These are phyloP conservation scores for Furnarius figulus DNA, from an alignment of 2,113 vertebrate genomes.

Conservation along the genomic window DNA sequence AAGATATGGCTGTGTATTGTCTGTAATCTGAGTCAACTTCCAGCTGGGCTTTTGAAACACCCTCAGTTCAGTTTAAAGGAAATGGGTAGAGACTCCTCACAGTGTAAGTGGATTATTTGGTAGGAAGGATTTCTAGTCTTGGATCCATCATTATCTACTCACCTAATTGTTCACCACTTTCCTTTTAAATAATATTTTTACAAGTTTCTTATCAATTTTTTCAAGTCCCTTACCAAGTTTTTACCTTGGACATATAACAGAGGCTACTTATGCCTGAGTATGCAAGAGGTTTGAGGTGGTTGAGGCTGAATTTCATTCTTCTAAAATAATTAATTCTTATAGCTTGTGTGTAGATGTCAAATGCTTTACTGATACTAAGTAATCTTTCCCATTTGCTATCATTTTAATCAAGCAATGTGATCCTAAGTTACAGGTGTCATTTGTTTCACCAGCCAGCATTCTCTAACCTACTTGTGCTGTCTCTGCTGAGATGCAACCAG, in stretches of 20 bases:
- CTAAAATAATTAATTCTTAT: not conserved
- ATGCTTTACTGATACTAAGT: not conserved
- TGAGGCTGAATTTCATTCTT: not conserved
- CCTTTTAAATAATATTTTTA: not conserved
- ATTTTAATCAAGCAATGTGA: not conserved
- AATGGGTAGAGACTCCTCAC: not conserved
- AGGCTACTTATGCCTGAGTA: not conserved
- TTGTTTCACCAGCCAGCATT: not conserved
- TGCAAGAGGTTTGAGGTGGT: not conserved
- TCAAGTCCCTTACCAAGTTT: not conserved
- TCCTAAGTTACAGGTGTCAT: not conserved
- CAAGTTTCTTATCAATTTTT: not conserved
- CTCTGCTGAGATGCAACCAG: conserved; percentile 5
- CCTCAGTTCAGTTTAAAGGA: not conserved
- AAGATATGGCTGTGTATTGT: not conserved
- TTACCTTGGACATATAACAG: not conserved
- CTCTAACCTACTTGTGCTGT: not conserved
- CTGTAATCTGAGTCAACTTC: not conserved
- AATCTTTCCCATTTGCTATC: not conserved
- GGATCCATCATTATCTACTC: not conserved
- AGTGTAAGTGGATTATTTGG: not conserved
- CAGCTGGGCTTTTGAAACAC: not conserved
- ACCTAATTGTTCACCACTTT: not conserved
- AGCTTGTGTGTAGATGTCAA: not conserved
- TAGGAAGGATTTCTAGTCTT: not conserved